These are phyloP conservation scores for Melikaiella ostensackeni DNA, from an alignment of 2,888 invertebrate species.

Conservation along the genomic window DNA sequence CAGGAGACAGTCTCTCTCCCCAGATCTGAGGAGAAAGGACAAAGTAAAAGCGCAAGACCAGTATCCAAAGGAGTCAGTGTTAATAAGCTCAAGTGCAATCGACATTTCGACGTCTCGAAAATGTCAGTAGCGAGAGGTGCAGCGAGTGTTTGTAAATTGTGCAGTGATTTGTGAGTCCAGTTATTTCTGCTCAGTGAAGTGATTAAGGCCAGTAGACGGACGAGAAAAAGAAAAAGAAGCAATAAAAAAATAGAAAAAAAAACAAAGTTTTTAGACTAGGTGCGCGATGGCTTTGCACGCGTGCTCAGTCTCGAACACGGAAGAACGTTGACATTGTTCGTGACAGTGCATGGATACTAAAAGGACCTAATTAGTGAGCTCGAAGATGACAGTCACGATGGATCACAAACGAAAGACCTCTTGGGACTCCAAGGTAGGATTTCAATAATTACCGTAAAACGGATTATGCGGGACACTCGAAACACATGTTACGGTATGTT, in stretches of 20 bases:
- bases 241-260: constrained; percentile 41
- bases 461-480: too few relatives aligned
- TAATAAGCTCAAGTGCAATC: constrained; percentile 35
- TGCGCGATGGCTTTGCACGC: constrained; percentile 53
- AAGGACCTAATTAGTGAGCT: constrained; percentile 36
- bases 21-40: constrained; percentile 26
- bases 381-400: constrained; percentile 77
- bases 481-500: too few relatives aligned
- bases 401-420: constrained; percentile 79
- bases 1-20: constrained; percentile 8
- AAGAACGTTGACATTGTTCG: constrained; percentile 52
- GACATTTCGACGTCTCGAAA: constrained; percentile 26
- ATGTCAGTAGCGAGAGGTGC: constrained; percentile 51
- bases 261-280: constrained; percentile 46
- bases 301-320: constrained; percentile 55
- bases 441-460: constrained; percentile 49
- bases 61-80: constrained; percentile 29
- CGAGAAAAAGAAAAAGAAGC: constrained; percentile 37
- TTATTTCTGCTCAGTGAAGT: constrained; percentile 51
- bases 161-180: constrained; percentile 49
- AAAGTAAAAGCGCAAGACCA: constrained; percentile 15
- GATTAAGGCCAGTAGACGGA: constrained; percentile 32
- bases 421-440: constrained; percentile 80
- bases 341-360: constrained; percentile 39
- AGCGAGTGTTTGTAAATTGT: constrained; percentile 51